These are phyloP conservation scores for Patella pellucida DNA, from an alignment of 2,888 invertebrate genomes.

Conservation along the genomic window DNA sequence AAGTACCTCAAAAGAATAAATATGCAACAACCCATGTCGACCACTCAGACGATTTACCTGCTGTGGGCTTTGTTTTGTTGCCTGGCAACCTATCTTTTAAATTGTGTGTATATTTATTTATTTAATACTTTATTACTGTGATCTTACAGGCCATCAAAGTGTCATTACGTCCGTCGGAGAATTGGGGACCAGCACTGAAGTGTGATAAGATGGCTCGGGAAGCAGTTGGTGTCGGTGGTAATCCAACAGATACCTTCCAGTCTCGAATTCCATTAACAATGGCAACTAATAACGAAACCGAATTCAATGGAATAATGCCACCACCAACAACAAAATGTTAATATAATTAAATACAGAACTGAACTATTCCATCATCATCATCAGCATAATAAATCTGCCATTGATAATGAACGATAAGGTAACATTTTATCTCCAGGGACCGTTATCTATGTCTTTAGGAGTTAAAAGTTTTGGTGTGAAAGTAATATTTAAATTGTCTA, in stretches of 20 bases:
- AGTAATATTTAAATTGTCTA: no score
- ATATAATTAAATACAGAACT: neutral
- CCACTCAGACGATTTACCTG: no score
- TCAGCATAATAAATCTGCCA: no score
- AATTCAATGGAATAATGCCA: neutral
- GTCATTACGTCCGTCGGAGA: constrained; percentile 57
- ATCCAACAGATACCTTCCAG: constrained; percentile 39
- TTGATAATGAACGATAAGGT: no score
- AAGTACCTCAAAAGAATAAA: no score
- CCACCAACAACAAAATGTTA: neutral
- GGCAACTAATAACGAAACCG: neutral
- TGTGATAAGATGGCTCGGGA: constrained; percentile 44
- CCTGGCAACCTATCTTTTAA: neutral
- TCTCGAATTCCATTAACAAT: constrained; percentile 46
- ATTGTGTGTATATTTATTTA: neutral
- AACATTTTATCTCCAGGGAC: no score
- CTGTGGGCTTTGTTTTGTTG: neutral
- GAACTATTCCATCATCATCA: no score
- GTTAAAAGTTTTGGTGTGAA: no score
- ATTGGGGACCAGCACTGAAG: constrained; percentile 67
- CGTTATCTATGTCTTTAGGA: no score
- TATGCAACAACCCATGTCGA: no score
- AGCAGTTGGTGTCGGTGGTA: constrained; percentile 29
- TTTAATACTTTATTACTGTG: constrained; percentile 3
- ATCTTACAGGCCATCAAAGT: constrained; percentile 56